These are phyloP conservation scores for Dromiciops gliroides DNA, from an alignment of 2,113 vertebrate genomes.

Conservation along the genomic window DNA sequence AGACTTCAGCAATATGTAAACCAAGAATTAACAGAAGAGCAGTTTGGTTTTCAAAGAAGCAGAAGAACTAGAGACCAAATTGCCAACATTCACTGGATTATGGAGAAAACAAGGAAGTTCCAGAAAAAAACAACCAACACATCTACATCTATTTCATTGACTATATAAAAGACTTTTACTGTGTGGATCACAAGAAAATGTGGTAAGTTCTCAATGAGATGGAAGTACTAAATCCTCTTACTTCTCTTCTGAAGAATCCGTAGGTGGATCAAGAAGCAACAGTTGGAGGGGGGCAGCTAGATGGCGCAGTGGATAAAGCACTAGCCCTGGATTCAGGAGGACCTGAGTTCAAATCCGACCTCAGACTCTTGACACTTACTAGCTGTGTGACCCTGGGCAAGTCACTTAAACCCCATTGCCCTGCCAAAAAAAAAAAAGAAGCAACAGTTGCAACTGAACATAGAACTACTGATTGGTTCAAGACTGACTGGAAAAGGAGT, in stretches of 20 bases:
- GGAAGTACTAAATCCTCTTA: neutral
- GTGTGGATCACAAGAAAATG: neutral
- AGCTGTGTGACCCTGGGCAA: too few relatives aligned
- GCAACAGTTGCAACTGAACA: too few relatives aligned
- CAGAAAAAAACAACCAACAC: too few relatives aligned
- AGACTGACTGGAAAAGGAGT: neutral
- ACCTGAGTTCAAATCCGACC: too few relatives aligned
- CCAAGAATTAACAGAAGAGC: neutral
- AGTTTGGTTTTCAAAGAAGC: neutral
- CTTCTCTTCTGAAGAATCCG: neutral
- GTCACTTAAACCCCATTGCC: too few relatives aligned
- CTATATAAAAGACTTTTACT: neutral
- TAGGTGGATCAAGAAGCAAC: neutral
- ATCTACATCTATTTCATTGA: neutral
- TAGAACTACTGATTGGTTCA: neutral
- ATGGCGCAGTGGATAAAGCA: too few relatives aligned
- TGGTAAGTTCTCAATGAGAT: neutral
- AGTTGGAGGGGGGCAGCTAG: too few relatives aligned
- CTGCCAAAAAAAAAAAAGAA: too few relatives aligned
- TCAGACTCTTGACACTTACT: too few relatives aligned
- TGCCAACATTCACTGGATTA: neutral
- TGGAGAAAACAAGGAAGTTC: neutral
- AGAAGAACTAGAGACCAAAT: neutral
- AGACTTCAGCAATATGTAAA: neutral
- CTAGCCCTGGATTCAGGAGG: too few relatives aligned